These are phyloP conservation scores for Drosophila arawakana DNA, from an alignment of 1,140 invertebrate species.

Conservation along the genomic window DNA sequence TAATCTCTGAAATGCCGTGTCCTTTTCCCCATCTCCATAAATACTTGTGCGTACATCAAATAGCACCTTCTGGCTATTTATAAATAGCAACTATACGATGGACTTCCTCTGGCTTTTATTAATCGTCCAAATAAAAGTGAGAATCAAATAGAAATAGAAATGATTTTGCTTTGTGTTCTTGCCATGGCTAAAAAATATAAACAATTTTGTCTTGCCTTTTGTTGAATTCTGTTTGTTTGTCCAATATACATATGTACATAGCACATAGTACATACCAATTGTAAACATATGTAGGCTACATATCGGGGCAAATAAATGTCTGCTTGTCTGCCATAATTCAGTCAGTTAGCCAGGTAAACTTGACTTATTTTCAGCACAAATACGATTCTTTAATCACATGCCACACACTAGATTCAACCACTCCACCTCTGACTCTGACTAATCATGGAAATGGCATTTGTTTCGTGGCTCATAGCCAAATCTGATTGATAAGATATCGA, in stretches of 20 bases:
- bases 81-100: constrained; percentile 42
- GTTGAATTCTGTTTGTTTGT: constrained; percentile 64
- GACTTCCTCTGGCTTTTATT: constrained; percentile 71
- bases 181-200: constrained; percentile 60
- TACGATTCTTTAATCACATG: constrained; percentile 37
- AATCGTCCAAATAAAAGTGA: constrained; percentile 45
- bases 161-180: constrained; percentile 59
- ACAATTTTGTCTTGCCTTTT: constrained; percentile 54
- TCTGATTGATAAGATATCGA: constrained; percentile 71
- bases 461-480: constrained; percentile 28
- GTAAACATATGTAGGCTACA: constrained; percentile 23
- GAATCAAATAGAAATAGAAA: constrained; percentile 13
- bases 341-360: constrained; percentile 25
- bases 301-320: constrained; percentile 19
- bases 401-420: constrained; percentile 9
- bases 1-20: constrained; percentile 8
- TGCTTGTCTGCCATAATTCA: constrained; percentile 25
- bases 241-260: constrained; percentile 23
- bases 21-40: constrained; percentile 10
- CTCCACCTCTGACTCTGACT: constrained; percentile 47
- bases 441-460: constrained; percentile 48
- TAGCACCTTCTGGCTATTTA: constrained; percentile 22
- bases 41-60: constrained; percentile 8
- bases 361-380: constrained; percentile 17
- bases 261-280: constrained; percentile 36